Percentiles rank a stretch among this genome's conserved stretches.
Conservation (phyloP, 1,140 invertebrate genomes). For the Antheraea pernyi region DNA sequence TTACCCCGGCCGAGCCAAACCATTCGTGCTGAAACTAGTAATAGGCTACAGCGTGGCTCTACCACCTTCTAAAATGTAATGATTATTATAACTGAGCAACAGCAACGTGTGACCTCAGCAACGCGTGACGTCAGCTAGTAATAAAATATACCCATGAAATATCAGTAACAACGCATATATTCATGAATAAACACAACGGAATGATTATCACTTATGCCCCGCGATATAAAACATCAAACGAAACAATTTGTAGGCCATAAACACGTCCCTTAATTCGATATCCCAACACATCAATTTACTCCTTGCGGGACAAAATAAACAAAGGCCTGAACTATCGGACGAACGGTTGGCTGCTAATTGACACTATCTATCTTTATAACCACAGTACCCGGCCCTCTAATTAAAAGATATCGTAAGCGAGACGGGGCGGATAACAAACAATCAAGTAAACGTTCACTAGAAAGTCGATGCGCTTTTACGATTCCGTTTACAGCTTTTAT, state of each 20-base stretch:
- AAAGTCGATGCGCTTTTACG: slow-evolving; percentile 16
- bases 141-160: too few relatives aligned
- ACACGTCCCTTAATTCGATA: slow-evolving; percentile 37
- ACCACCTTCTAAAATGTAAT: too few relatives aligned
- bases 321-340: slow-evolving; percentile 29
- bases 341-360: slow-evolving; percentile 44
- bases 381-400: slow-evolving; percentile 51
- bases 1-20: too few relatives aligned
- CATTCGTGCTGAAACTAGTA: too few relatives aligned
- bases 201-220: slow-evolving; percentile 1
- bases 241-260: slow-evolving; percentile 48
- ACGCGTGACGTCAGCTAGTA: too few relatives aligned
- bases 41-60: too few relatives aligned
- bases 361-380: slow-evolving; percentile 55
- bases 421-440: slow-evolving; percentile 40
- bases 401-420: slow-evolving; percentile 48
- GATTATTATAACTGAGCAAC: too few relatives aligned
- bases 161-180: background rate
- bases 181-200: background rate
- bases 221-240: slow-evolving; percentile 18
- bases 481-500: background rate
- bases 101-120: too few relatives aligned
- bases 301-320: slow-evolving; percentile 35
- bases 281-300: slow-evolving; percentile 39
- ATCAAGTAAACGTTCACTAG: slow-evolving; percentile 35